Evolutionary conservation across 2,888 invertebrate genomes (phyloP), one percentile per base, ranked within the genome.

Genomic region (Ariolimax columbianus): DNA sequence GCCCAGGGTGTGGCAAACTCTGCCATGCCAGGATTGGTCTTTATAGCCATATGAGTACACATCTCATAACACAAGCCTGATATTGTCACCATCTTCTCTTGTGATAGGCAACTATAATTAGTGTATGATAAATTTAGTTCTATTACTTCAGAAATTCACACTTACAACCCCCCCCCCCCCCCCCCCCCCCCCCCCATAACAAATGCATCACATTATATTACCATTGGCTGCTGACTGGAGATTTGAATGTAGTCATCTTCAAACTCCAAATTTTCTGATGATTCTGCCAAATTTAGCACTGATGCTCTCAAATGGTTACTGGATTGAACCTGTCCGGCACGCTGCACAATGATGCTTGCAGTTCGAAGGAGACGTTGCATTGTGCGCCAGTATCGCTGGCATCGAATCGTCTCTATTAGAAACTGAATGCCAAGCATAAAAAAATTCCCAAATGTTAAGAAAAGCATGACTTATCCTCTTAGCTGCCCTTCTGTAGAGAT

Each of bases 281-380:
- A 55, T 38, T 66, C 75, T 55, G 55, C 38, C 47, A 36, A 2
- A 68, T 47, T 30, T 72, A 85, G 51, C 82, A 84, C 23, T 72
- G 55, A 79, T 77, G 59, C 30, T 70, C 63, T 26, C 43, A 36
- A 43, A 30, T 75, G 51, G 51, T 68, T 77, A 47, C 79, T 78
- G n/a, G 63, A 59, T 6, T 79, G 68, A 30, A 78, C 40, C 0
- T 11, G 30, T 59, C 63, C 80, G 33, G 79, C 73, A 38, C 79
- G 84, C 72, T 89, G 87, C 36, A 88, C 87, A 55, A 88, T 38
- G 7, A 89, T 72, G 73, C 87, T 86, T 55, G 86, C 86, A 55
- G 70, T 78, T 55, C 82, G 83, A 19, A 89, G 70, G 14, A 89
- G 88, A 51, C 89, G 83, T 68, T 86, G 82, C 72, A 91, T 85